Percentiles rank a stretch among this genome's conserved stretches.
These are phyloP conservation scores for Magallana gigas DNA, from an alignment of 1,140 invertebrate species.

Conservation along the genomic window DNA sequence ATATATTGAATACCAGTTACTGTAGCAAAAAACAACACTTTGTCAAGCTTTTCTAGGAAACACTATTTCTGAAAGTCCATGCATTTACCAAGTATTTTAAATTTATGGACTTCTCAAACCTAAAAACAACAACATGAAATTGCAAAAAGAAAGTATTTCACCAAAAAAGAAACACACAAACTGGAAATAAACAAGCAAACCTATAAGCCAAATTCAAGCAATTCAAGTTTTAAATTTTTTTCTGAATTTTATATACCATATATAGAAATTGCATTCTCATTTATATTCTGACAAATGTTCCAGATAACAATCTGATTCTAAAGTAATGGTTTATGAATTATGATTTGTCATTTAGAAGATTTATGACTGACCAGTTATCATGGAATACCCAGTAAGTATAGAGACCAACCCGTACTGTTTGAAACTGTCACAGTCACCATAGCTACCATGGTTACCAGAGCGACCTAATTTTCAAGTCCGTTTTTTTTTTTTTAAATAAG, in stretches of 20 bases:
- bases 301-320: not conserved
- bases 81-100: no score
- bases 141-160: not conserved
- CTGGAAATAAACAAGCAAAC: not conserved
- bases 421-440: conserved; percentile 22
- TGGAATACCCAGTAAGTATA: conserved; percentile 54
- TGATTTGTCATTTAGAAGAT: conserved; percentile 35
- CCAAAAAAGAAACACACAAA: not conserved
- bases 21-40: no score
- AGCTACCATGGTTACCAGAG: not conserved
- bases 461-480: no score
- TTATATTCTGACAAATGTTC: not conserved
- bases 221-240: not conserved
- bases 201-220: not conserved
- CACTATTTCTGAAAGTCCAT: no score
- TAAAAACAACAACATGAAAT: no score
- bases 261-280: not conserved
- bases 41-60: no score
- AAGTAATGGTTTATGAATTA: conserved; percentile 11
- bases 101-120: no score
- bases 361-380: conserved; percentile 39
- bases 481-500: no score
- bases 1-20: no score
- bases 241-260: not conserved
- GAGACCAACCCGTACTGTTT: conserved; percentile 2